Conservation (phyloP, 2,888 invertebrate species). For the Agonopterix alstromeriana region DNA sequence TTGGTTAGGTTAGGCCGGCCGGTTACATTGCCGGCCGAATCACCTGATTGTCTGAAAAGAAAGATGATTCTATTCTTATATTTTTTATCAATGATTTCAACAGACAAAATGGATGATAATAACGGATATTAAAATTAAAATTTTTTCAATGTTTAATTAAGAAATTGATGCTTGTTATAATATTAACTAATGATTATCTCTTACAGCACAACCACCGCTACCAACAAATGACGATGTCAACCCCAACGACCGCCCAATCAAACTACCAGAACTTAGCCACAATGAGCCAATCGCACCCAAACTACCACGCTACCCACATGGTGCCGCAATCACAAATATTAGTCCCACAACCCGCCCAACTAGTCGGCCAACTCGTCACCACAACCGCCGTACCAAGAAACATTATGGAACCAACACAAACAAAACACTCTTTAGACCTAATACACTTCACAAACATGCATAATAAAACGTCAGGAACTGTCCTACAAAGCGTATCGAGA, state of each 20-base stretch:
- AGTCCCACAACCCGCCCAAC: constrained; percentile 9
- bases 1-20: too few relatives aligned
- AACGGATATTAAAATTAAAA: too few relatives aligned
- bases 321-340: constrained; percentile 11
- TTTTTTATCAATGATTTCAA: too few relatives aligned
- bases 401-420: constrained; percentile 46
- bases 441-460: constrained; percentile 52
- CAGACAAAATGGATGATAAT: too few relatives aligned
- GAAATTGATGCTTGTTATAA: too few relatives aligned
- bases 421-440: constrained; percentile 52
- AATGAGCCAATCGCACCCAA: constrained; percentile 63
- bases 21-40: too few relatives aligned
- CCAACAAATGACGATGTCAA: constrained; percentile 63
- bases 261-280: constrained; percentile 54
- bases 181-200: background rate
- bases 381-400: constrained; percentile 36
- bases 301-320: constrained; percentile 23
- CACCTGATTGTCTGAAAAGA: too few relatives aligned
- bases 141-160: too few relatives aligned
- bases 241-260: constrained; percentile 41
- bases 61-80: too few relatives aligned
- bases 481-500: constrained; percentile 46
- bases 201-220: constrained; percentile 55
- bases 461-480: constrained; percentile 35
- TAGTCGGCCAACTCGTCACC: constrained; percentile 30